Percentiles rank a stretch among this genome's conserved stretches.
Evolutionary conservation across 2,888 invertebrate genomes (phyloP).

Genomic region (Lepidochrysops patricia): DNA sequence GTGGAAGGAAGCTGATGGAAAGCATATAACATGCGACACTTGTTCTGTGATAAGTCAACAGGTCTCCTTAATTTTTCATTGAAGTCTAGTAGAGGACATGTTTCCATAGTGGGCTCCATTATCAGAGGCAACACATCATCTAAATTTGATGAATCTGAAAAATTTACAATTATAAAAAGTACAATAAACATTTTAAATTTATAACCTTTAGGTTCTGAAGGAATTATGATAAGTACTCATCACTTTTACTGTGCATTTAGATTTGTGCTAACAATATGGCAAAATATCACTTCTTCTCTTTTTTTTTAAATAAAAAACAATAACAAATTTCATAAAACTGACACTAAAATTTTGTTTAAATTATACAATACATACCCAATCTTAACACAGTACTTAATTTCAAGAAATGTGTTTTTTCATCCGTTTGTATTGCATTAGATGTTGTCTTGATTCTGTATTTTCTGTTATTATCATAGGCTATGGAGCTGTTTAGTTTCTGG

Average conservation of each 20-base stretch:
- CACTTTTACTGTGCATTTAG: too few species aligned
- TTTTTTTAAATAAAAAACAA: not conserved
- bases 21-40: constrained; percentile 47
- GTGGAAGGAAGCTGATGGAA: constrained; percentile 43
- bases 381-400: constrained; percentile 34
- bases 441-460: constrained; percentile 32
- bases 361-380: constrained; percentile 20
- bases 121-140: constrained; percentile 38
- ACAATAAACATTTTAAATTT: too few species aligned
- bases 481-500: constrained; percentile 35
- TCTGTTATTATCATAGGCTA: constrained; percentile 25
- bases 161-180: too few species aligned
- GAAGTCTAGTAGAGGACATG: constrained; percentile 43
- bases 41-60: constrained; percentile 36
- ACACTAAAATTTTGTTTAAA: too few species aligned
- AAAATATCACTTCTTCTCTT: too few species aligned
- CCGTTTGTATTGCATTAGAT: constrained; percentile 45
- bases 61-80: constrained; percentile 49
- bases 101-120: constrained; percentile 36
- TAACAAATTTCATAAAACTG: too few species aligned
- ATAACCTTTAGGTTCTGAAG: too few species aligned
- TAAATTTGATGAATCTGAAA: constrained; percentile 41
- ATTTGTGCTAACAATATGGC: too few species aligned
- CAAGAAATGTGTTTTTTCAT: constrained; percentile 38
- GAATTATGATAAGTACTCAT: too few species aligned